phyloP scores from a whole-genome alignment of 2,113 vertebrate genomes.

The Pogonocichla stellata region DNA sequence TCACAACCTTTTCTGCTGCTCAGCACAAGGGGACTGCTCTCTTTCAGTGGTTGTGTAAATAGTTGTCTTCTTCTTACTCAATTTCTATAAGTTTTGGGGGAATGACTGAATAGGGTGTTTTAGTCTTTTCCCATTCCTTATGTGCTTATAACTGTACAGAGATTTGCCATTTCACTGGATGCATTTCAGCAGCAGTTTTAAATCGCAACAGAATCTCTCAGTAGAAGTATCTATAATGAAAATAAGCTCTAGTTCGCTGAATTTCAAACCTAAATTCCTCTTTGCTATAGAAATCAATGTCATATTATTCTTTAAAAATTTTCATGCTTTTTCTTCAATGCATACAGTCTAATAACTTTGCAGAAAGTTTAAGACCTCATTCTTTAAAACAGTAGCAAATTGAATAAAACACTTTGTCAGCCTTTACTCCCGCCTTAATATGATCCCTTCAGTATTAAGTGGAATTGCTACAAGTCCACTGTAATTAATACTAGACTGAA shows the following conservation, averaged over 20 bases:
- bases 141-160: background rate
- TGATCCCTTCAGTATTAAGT: background rate
- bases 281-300: background rate
- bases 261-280: background rate
- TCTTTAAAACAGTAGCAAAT: background rate
- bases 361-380: background rate
- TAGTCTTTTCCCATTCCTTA: background rate
- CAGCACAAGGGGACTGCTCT: background rate
- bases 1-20: background rate
- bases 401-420: background rate
- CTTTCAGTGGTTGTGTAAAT: background rate
- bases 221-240: background rate
- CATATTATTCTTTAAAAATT: background rate
- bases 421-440: background rate
- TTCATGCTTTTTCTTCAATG: background rate
- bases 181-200: background rate
- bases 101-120: background rate
- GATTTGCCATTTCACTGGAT: background rate
- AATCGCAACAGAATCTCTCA: background rate
- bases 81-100: background rate
- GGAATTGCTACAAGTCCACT: background rate
- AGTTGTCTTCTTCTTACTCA: background rate
- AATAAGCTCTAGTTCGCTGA: background rate
- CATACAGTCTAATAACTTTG: background rate
- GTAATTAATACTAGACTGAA: background rate